Base-by-base conservation (phyloP, 1,140 invertebrate genomes). In the Contarinia nasturtii region DNA sequence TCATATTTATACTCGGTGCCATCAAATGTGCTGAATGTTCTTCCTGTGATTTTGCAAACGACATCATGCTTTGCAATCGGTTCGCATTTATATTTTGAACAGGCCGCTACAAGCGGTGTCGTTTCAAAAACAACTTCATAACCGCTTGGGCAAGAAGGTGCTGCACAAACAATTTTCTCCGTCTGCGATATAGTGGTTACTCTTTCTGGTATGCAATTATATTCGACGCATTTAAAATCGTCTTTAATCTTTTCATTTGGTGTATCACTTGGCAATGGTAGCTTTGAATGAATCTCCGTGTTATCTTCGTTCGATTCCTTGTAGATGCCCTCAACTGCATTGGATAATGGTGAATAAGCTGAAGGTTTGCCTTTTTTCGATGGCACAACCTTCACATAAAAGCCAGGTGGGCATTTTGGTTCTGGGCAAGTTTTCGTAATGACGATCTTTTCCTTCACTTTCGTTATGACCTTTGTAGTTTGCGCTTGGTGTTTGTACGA, bases 21-120 rank as follows among this genome's bases (percentile, higher is more conserved):
- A 60, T 88, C 85, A 52, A 88, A 88, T 0, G 83, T 87, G 46
- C 70, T 77, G 53, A 88, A 77, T 2, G 76, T 78, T 47, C 80
- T 79, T 4, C 80, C 80, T 15, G 76, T 82, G 1, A 86, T 62
- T 51, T 80, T 77, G 56, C 86, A 88, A 41, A 74, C 65, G 18
- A 68, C 72, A 46, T 79, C 75, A 2, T 70, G 68, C 14, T 72
- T 66, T 1, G 69, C 67, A 2, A 72, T 67, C 2, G 74, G 73
- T 15, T 71, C 65, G 52, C 82, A 85, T 3, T 66, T 63, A 52
- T 56, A 74, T 57, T 65, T 65, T 1, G 69, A 65, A 51, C 67
- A 74, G 47, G 57, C 60, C 8, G 59, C 49, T 10, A 53, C 60
- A 1, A 55, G 52, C 48, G 61, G 58, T n/a, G 56, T 55, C 7